Percentiles rank a stretch among this genome's conserved stretches.
phyloP scores from a whole-genome alignment of 2,888 invertebrate species.

The Mesoligia furuncula region DNA sequence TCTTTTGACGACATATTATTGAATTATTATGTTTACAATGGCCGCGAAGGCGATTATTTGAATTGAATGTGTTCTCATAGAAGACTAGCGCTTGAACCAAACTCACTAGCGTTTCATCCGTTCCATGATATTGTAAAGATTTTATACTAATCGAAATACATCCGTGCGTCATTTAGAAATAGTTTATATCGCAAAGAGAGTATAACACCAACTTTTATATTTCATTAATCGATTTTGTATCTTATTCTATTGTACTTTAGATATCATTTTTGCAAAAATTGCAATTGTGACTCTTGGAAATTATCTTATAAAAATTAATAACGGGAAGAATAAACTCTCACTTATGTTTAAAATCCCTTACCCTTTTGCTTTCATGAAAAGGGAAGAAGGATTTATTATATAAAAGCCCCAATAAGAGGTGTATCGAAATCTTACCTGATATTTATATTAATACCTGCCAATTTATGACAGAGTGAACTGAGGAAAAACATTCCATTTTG shows the following conservation, averaged over 20 bases:
- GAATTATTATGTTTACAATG: conserved; percentile 59
- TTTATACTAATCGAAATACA: conserved; percentile 78
- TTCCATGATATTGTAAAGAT: conserved; percentile 83
- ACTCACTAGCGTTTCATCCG: conserved; percentile 83
- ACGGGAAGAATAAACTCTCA: conserved; percentile 40
- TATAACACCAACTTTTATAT: conserved; percentile 79
- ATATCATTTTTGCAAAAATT: conserved; percentile 64
- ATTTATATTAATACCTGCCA: conserved; percentile 41
- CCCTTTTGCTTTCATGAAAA: conserved; percentile 60
- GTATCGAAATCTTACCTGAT: conserved; percentile 55
- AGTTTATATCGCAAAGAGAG: conserved; percentile 71
- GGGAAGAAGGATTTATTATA: conserved; percentile 59
- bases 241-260: conserved; percentile 68
- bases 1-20: conserved; percentile 75
- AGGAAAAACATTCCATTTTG: conserved; percentile 54
- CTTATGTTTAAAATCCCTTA: conserved; percentile 59
- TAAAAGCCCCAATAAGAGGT: conserved; percentile 35
- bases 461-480: conserved; percentile 51
- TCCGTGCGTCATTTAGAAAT: conserved; percentile 77
- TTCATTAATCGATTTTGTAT: conserved; percentile 69
- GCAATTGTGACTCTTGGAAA: conserved; percentile 56
- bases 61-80: conserved; percentile 74
- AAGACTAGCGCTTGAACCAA: conserved; percentile 76
- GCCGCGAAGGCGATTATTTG: conserved; percentile 65
- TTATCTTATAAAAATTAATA: conserved; percentile 46